phyloP scores from a whole-genome alignment of 2,888 invertebrate genomes.

The Erebia palarica region DNA sequence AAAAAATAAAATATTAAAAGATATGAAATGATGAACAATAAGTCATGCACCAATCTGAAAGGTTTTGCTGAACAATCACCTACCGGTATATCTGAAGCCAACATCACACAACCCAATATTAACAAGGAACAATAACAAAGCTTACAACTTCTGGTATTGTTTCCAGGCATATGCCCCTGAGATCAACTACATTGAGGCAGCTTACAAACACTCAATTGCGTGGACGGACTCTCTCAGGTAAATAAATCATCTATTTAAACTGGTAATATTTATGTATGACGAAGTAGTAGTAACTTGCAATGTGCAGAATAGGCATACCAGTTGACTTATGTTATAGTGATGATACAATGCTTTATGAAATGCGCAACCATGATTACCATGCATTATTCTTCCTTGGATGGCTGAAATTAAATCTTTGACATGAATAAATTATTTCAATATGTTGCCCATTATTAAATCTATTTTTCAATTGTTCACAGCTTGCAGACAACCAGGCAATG shows the following conservation, averaged over 20 bases:
- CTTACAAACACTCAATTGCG: conserved; percentile 96
- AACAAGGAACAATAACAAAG: too few species aligned
- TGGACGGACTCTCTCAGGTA: conserved; percentile 87
- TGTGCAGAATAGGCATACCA: too few species aligned
- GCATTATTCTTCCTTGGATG: conserved; percentile 82
- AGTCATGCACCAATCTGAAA: conserved; percentile 83
- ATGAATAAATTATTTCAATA: neutral
- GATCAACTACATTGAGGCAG: conserved; percentile 98
- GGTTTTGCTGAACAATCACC: conserved; percentile 79
- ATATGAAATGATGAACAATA: conserved; percentile 66
- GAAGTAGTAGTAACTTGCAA: too few species aligned
- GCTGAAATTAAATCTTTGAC: conserved; percentile 56
- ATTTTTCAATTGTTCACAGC: neutral
- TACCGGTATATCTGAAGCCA: conserved; percentile 69
- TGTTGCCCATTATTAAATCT: neutral
- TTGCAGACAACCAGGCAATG: neutral
- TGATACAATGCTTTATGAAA: conserved; percentile 78
- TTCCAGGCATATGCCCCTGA: conserved; percentile 95
- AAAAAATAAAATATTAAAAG: too few species aligned
- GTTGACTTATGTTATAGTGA: conserved; percentile 51
- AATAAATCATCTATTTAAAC: conserved; percentile 26
- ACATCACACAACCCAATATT: neutral
- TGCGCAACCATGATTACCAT: conserved; percentile 81
- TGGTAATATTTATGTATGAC: too few species aligned
- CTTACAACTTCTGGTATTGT: conserved; percentile 7